Evolutionary conservation across 2,888 invertebrate genomes (phyloP).

Genomic region (Aspidapion aeneum): DNA sequence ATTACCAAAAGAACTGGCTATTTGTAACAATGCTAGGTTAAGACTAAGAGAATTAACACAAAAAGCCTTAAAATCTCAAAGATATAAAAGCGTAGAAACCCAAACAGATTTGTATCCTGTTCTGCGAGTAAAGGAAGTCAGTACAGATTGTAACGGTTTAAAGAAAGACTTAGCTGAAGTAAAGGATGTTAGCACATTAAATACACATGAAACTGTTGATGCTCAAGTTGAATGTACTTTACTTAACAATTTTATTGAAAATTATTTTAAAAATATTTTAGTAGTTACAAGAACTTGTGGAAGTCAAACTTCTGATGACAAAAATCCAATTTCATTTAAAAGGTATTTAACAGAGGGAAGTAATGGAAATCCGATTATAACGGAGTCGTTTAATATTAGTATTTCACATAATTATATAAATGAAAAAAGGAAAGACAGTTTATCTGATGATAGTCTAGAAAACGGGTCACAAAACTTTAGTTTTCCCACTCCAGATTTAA

Average conservation of each 20-base stretch:
- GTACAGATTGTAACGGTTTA: slow-evolving; percentile 55
- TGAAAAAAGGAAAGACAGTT: slow-evolving; percentile 45
- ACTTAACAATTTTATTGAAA: slow-evolving; percentile 36
- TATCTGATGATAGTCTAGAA: slow-evolving; percentile 54
- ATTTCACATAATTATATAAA: slow-evolving; percentile 54
- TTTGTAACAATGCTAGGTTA: slow-evolving; percentile 58
- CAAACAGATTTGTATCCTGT: slow-evolving; percentile 54
- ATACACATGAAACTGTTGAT: slow-evolving; percentile 47
- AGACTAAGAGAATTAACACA: slow-evolving; percentile 58
- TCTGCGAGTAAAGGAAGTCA: slow-evolving; percentile 56
- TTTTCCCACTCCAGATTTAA: slow-evolving; percentile 54
- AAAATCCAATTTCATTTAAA: slow-evolving; percentile 40
- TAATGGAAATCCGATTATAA: slow-evolving; percentile 34
- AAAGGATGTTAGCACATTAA: slow-evolving; percentile 43
- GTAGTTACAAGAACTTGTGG: slow-evolving; percentile 46
- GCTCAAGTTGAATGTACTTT: slow-evolving; percentile 50
- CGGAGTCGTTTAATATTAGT: slow-evolving; percentile 57
- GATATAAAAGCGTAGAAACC: slow-evolving; percentile 54
- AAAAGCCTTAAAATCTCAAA: slow-evolving; percentile 53
- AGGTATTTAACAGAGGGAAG: slow-evolving; percentile 41
- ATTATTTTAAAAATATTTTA: slow-evolving; percentile 33
- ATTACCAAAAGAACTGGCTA: slow-evolving; percentile 49
- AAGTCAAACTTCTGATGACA: slow-evolving; percentile 41
- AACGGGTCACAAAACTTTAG: slow-evolving; percentile 40
- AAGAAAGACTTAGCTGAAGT: slow-evolving; percentile 46